Evolutionary conservation across 2,888 invertebrate species (phyloP).

Genomic region (Fabriciana adippe): DNA sequence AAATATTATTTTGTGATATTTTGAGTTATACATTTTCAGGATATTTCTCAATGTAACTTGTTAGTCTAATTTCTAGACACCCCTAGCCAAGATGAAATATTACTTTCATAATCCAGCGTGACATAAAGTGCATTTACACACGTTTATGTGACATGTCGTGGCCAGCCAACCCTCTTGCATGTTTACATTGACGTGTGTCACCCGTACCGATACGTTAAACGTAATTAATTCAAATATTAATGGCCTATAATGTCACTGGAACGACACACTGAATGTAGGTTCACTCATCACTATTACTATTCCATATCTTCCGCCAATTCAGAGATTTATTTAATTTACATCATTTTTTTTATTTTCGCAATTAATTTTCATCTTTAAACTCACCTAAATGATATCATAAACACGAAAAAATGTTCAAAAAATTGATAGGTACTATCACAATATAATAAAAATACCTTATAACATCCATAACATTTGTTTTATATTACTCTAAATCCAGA

Average conservation of each 20-base stretch:
- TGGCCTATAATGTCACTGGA: conserved; percentile 10
- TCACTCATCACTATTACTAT: not conserved
- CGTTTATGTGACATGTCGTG: conserved; percentile 28
- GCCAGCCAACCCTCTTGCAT: conserved; percentile 15
- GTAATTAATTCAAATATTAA: conserved; percentile 18
- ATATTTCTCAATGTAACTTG: no score
- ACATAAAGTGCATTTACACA: conserved; percentile 29
- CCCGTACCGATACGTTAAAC: not conserved
- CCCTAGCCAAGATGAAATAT: conserved; percentile 29
- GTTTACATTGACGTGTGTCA: conserved; percentile 18
- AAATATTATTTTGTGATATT: no score
- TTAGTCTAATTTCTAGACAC: not conserved
- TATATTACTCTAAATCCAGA: not conserved
- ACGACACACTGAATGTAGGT: not conserved
- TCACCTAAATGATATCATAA: not conserved
- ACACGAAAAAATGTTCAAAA: not conserved
- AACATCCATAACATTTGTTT: not conserved
- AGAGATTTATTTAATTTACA: not conserved
- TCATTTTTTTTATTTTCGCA: not conserved
- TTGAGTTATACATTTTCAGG: no score
- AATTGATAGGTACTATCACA: not conserved
- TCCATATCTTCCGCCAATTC: not conserved
- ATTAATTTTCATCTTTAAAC: not conserved
- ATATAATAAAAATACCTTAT: not conserved
- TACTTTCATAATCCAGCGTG: conserved; percentile 22